Evolutionary conservation across 1,140 invertebrate genomes (phyloP), one percentile per base, ranked within the genome.

Genomic region (Drosophila seguyi): DNA sequence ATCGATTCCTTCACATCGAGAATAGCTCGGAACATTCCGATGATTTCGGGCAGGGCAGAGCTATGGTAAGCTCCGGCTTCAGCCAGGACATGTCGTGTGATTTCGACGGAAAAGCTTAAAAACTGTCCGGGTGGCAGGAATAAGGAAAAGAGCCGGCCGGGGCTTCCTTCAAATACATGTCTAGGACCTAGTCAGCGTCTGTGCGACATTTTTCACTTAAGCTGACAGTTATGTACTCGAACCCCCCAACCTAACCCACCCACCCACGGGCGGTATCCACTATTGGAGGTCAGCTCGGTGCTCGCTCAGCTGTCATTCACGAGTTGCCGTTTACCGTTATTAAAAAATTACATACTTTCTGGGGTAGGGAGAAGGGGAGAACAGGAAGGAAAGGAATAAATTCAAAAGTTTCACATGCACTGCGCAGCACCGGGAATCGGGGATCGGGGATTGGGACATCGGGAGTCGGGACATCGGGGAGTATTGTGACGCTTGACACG

Each of bases 131-230:
- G 56, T 39, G 66, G 7, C 59, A 20, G 52, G 42, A 25, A 20
- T 34, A 11, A 29, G 34, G 18, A 18, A 16, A 81, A 42, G 52
- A 44, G 69, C 42, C 60, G 65, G 45, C 47, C 25, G 14, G 36
- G 34, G 31, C 50, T 57, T 72, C 36, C 69, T 48, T 59, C 44
- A 38, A 72, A 73, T 72, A 73, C 53, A 59, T 65, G 66, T 56
- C 60, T 44, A 66, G 52, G 55, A 73, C 36, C 41, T 53, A 31
- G 47, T 73, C 66, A 63, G 79, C 77, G 69, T 58, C 59, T 82
- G 61, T 88, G 87, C 76, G 77, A 88, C 80, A 88, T 90, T 88
- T 90, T 88, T 88, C 77, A 90, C 85, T 90, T 84, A 90, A 90
- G 85, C 74, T 84, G 85, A 90, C 81, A 88, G 68, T 82, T 82